A percentile compares a stretch with the other conserved stretches of the same genome.
Evolutionary conservation across 2,797 vertebrate genomes (phyloP).

Genomic region (Sebastes minor): DNA sequence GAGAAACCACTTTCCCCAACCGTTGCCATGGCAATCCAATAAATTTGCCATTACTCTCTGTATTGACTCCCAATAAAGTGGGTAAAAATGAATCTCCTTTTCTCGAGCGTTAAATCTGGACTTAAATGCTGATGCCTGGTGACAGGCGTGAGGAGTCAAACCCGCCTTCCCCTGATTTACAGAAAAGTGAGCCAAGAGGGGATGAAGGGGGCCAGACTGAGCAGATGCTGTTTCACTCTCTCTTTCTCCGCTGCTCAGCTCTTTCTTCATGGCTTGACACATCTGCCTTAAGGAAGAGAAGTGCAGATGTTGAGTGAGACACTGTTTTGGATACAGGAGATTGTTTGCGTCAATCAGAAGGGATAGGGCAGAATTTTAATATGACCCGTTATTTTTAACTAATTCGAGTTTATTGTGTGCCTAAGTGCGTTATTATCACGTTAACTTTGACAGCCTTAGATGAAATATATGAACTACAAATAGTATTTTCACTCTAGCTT

Average conservation of each 20-base stretch:
- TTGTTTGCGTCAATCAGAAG: slow-evolving; percentile 21
- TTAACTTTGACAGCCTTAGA: too few relatives aligned
- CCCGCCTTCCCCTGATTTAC: slow-evolving; percentile 61
- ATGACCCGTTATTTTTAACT: background rate
- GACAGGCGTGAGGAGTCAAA: slow-evolving; percentile 72
- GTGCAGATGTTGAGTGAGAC: slow-evolving; percentile 54
- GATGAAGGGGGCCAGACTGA: slow-evolving; percentile 46
- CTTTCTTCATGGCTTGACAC: slow-evolving; percentile 42
- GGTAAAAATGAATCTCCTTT: slow-evolving; percentile 71
- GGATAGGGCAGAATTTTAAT: background rate
- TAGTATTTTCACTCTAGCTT: too few relatives aligned
- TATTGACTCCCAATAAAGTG: slow-evolving; percentile 74
- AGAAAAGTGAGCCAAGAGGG: slow-evolving; percentile 66
- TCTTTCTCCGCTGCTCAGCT: slow-evolving; percentile 41
- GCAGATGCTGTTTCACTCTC: slow-evolving; percentile 64
- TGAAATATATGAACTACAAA: too few relatives aligned
- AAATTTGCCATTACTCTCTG: slow-evolving; percentile 60
- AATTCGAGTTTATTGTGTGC: background rate
- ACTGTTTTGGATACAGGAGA: slow-evolving; percentile 12
- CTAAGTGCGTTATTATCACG: too few relatives aligned
- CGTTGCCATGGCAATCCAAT: slow-evolving; percentile 81
- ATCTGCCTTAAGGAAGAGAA: slow-evolving; percentile 44
- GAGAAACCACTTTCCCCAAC: slow-evolving; percentile 60
- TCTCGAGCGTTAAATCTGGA: slow-evolving; percentile 70
- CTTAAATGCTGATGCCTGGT: slow-evolving; percentile 72